Evolutionary conservation across 2,888 invertebrate genomes (phyloP).

Genomic region (Archips xylosteana): DNA sequence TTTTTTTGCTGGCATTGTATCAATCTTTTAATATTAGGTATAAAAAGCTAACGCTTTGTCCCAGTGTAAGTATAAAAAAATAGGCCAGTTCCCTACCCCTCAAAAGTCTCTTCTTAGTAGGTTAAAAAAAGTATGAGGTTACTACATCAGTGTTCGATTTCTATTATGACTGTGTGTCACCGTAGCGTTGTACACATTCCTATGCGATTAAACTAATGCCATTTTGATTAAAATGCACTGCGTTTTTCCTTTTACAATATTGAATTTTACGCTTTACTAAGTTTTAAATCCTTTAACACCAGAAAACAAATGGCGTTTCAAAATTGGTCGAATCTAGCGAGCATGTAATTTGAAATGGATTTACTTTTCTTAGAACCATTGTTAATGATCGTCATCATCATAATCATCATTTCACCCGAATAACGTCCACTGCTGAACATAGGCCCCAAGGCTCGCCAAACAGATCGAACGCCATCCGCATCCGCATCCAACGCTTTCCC

Average conservation of each 20-base stretch:
- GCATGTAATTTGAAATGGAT: background rate
- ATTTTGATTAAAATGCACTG: slow-evolving; percentile 82
- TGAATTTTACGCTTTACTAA: slow-evolving; percentile 73
- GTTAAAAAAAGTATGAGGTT: background rate
- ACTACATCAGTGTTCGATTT: slow-evolving; percentile 28
- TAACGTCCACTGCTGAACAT: too few species aligned
- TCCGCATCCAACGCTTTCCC: too few species aligned
- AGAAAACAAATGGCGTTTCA: slow-evolving; percentile 58
- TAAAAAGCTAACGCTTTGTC: too few species aligned
- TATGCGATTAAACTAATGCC: slow-evolving; percentile 82
- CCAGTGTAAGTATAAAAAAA: too few species aligned
- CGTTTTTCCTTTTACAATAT: slow-evolving; percentile 75
- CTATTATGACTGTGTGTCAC: slow-evolving; percentile 54
- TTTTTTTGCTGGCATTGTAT: too few species aligned
- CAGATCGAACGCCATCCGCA: too few species aligned
- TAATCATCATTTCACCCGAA: too few species aligned
- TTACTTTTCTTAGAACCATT: background rate
- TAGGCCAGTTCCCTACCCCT: too few species aligned
- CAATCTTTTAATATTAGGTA: too few species aligned
- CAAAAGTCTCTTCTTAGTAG: too few species aligned
- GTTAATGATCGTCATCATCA: background rate
- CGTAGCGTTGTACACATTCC: slow-evolving; percentile 72
- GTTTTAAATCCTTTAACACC: slow-evolving; percentile 61
- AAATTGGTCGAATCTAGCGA: slow-evolving; percentile 40
- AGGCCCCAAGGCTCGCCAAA: too few species aligned